Evolutionary conservation across 92 coral and sea anemone genomes (phyloP).

Genomic region (Phenganax subtilis): DNA sequence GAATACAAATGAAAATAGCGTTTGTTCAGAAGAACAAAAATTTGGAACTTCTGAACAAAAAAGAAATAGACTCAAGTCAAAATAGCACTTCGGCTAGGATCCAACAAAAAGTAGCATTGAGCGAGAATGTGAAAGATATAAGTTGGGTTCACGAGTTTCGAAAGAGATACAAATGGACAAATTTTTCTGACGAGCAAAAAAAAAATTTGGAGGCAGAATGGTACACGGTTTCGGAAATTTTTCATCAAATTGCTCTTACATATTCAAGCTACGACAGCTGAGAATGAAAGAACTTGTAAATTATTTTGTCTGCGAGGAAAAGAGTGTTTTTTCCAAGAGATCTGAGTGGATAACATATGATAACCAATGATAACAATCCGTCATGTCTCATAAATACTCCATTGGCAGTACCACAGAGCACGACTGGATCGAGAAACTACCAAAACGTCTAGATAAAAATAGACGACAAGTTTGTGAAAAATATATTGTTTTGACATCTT

Average conservation of each 20-base stretch:
- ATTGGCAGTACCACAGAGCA: too few relatives aligned
- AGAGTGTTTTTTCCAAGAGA: too few relatives aligned
- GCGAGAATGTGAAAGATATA: background rate
- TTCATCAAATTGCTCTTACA: constrained; percentile 18
- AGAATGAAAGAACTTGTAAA: background rate
- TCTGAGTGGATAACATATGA: too few relatives aligned
- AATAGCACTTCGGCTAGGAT: background rate
- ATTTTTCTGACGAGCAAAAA: background rate
- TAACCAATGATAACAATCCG: too few relatives aligned
- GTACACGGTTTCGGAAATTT: constrained; percentile 12
- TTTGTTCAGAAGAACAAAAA: background rate
- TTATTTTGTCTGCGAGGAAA: background rate
- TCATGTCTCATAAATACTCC: too few relatives aligned
- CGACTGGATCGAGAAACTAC: constrained; percentile 3
- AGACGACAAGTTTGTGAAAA: background rate
- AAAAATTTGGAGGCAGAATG: constrained; percentile 23
- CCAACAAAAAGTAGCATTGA: background rate
- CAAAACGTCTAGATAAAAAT: constrained; percentile 21
- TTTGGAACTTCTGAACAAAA: background rate
- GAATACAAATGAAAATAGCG: constrained; percentile 36
- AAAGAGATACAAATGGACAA: constrained; percentile 6
- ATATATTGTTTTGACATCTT: background rate
- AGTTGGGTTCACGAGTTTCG: constrained; percentile 14
- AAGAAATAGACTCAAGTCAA: background rate
- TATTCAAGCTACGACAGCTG: constrained; percentile 22